Base-by-base conservation (phyloP, 2,888 invertebrate genomes). In the Nesidiocoris tenuis region DNA sequence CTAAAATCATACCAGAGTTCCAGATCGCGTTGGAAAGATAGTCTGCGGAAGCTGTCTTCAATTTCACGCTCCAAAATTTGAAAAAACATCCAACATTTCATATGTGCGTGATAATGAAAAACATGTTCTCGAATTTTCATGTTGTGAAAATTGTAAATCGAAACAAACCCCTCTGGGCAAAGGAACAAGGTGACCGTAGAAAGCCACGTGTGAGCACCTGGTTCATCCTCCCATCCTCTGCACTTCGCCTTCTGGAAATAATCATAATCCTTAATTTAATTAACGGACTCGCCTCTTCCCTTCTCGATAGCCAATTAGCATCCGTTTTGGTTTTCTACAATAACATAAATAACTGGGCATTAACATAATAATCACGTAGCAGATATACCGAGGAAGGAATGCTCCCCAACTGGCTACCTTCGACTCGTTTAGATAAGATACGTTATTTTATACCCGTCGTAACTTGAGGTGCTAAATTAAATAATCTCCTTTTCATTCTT, bases 291-390 rank as follows among this genome's bases (percentile, higher is more conserved):
- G 12, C 5, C 61, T 17, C 19, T 19, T n/a, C 23, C n/a, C 24
- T 64, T 17, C 39, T 39, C n/a, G 24, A 18, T 64, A 21, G 24
- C 64, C 16, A 64, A 64, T 64, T 64, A 64, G 64, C 21, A 23
- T 23, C 2, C 64, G 23, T 64, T 23, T 23, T 23, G n/a, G 24
- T 23, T 64, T 39, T 21, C 23, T 24, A 64, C 64, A 23, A 64
- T 64, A 64, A 64, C 63, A 23, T 64, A 23, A 23, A 64, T 24
- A 61, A 61, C 61, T 61, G 61, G 39, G 39, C 61, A 64, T 64
- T 64, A 64, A 23, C 64, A 64, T 64, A 64, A 64, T 64, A n/a
- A 64, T 64, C 64, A 64, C 23, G 23, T 64, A 23, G 25, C 64
- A 64, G 64, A 64, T 23, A 64, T n/a, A 64, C 21, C 23, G 64